Evolutionary conservation across 1,140 invertebrate genomes (phyloP).

Genomic region (Holcopasites calliopsidis): DNA sequence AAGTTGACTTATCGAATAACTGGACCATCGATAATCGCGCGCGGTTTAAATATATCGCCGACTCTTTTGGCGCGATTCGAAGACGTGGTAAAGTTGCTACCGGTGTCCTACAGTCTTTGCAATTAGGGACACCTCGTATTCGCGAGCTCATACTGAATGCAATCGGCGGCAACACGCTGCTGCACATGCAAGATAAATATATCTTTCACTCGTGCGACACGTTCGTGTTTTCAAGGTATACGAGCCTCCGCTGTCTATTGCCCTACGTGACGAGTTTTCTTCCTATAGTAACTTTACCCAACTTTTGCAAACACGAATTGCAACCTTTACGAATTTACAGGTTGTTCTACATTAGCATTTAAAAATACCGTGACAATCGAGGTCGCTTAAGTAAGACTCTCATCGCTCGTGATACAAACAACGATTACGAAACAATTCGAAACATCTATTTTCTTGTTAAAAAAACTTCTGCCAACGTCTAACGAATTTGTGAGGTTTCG

Average conservation of each 20-base stretch:
- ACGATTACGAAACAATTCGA: too few relatives aligned
- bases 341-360: background rate
- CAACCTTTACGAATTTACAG: too few relatives aligned
- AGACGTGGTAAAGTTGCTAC: background rate
- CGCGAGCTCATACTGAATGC: background rate
- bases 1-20: constrained; percentile 6
- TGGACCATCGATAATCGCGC: background rate
- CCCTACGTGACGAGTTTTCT: constrained; percentile 1
- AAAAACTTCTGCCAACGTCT: background rate
- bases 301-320: background rate
- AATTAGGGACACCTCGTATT: too few relatives aligned
- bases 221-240: constrained; percentile 21
- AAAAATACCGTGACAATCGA: constrained; percentile 4
- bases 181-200: constrained; percentile 14
- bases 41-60: constrained; percentile 21
- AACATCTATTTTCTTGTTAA: background rate
- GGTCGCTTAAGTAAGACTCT: background rate
- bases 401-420: background rate
- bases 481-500: constrained; percentile 44
- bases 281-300: background rate
- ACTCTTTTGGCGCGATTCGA: constrained; percentile 6
- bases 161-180: background rate
- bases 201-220: background rate
- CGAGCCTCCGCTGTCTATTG: constrained; percentile 23
- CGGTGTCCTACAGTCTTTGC: background rate